Evolutionary conservation across 2,797 vertebrate genomes (phyloP).

Genomic region (Pangasius macronema): DNA sequence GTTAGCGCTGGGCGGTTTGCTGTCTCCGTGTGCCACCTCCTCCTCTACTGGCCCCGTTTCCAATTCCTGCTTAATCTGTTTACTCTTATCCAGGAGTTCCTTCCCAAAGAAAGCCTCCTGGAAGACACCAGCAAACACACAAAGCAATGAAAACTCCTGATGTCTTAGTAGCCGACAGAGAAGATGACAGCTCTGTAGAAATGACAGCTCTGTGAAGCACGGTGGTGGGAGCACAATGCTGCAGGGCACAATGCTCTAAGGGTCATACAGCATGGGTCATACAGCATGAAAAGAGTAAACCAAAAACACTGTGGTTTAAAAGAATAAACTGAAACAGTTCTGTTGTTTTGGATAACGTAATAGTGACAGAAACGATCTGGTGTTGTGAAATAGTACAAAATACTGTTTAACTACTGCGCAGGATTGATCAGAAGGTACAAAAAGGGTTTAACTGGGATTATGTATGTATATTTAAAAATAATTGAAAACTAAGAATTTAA

Average conservation of each 20-base stretch:
- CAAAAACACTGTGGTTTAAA: background rate
- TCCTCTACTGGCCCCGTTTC: conserved; percentile 67
- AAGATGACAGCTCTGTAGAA: too few species aligned
- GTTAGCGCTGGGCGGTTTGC: conserved; percentile 66
- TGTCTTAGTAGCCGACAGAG: background rate
- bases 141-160: background rate
- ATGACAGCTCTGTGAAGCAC: background rate
- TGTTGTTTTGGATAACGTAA: background rate
- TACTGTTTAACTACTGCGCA: background rate
- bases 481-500: background rate
- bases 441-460: background rate
- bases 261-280: background rate
- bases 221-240: background rate
- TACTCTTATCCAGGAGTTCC: conserved; percentile 86
- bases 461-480: background rate
- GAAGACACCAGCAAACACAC: background rate
- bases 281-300: background rate
- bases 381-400: background rate
- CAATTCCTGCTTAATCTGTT: conserved; percentile 73
- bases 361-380: background rate
- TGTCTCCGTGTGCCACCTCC: conserved; percentile 67
- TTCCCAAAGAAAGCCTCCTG: conserved; percentile 98
- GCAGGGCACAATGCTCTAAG: background rate
- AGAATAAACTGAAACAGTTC: background rate
- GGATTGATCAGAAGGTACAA: background rate